Evolutionary conservation across 1,140 invertebrate genomes (phyloP), one percentile per base, ranked within the genome.

Genomic region (Aleiodes sp.): DNA sequence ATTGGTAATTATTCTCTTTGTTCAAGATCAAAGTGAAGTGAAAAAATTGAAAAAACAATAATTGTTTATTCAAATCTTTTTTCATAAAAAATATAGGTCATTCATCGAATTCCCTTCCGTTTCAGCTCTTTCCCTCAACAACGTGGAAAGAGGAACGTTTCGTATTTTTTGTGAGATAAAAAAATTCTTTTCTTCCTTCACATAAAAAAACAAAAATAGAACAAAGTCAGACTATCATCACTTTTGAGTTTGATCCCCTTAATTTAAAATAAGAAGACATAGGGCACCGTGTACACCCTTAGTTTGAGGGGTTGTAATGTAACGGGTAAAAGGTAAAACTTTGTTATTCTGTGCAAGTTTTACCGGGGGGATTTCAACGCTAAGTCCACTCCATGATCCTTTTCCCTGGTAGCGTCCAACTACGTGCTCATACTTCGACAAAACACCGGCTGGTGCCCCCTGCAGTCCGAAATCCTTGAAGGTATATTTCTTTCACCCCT

Each of bases 351-450:
- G 70, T 76, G 69, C 82, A 82, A 85, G 82, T 85, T 85, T 83
- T 83, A 82, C 80, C 80, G 78, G 80, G 56, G 46, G 83, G 82
- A 85, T 85, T 81, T 82, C 52, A 71, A 68, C 74, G 80, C 82
- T 85, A 85, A 85, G 83, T 85, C 83, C 82, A 84, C 80, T 84
- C 82, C 78, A 84, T 83, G 83, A 85, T 85, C 83, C 82, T 85
- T 85, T 78, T 68, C 29, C 39, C 14, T 59, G 24, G 56, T 37
- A 78, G 79, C 77, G 81, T 76, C 56, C 80, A 84, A 85, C 80
- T 85, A 85, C 83, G 83, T 84, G 82, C 83, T 82, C 82, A 84
- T 84, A 85, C 82, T 85, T 84, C 81, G 81, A 83, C 82, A 83
- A 84, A 83, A 84, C 81, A 84, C 73, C 70, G 56, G 52, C 72